Percentiles rank a stretch among this genome's conserved stretches.
phyloP scores from a whole-genome alignment of 2,888 invertebrate genomes.

The Argynnis bischoffii region DNA sequence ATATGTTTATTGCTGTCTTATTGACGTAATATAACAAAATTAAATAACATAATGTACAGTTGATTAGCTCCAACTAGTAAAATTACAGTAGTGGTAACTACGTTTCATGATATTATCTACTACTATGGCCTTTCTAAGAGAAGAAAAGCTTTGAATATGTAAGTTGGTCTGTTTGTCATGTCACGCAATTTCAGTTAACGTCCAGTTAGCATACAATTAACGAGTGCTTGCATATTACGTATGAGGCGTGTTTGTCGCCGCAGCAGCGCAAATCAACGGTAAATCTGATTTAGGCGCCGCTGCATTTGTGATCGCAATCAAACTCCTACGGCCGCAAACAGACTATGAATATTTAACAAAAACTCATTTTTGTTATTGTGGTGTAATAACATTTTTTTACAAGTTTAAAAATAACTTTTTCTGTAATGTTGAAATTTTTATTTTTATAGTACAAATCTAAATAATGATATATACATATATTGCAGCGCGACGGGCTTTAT shows the following conservation, averaged over 20 bases:
- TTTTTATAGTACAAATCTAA: too few relatives aligned
- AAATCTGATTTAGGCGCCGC: slow-evolving; percentile 50
- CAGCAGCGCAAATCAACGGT: slow-evolving; percentile 51
- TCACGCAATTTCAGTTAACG: slow-evolving; percentile 19
- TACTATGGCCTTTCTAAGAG: too few relatives aligned
- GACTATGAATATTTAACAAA: slow-evolving; percentile 35
- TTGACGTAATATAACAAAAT: too few relatives aligned
- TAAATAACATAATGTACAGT: too few relatives aligned
- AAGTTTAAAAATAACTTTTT: background rate
- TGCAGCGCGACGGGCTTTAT: too few relatives aligned
- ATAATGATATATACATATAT: too few relatives aligned
- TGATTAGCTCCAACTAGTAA: too few relatives aligned
- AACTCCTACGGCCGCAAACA: slow-evolving; percentile 35
- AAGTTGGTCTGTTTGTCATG: background rate
- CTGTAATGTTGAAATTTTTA: too few relatives aligned
- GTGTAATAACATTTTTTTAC: slow-evolving; percentile 1
- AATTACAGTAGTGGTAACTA: too few relatives aligned
- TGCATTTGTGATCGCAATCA: slow-evolving; percentile 45
- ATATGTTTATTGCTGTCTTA: too few relatives aligned
- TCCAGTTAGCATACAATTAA: slow-evolving; percentile 21
- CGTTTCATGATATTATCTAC: too few relatives aligned
- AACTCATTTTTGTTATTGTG: slow-evolving; percentile 11
- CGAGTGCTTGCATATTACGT: slow-evolving; percentile 21
- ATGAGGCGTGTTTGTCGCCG: slow-evolving; percentile 26
- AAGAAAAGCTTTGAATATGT: background rate